These are phyloP conservation scores for Abrostola triplasia DNA, from an alignment of 2,888 invertebrate species.

Conservation along the genomic window DNA sequence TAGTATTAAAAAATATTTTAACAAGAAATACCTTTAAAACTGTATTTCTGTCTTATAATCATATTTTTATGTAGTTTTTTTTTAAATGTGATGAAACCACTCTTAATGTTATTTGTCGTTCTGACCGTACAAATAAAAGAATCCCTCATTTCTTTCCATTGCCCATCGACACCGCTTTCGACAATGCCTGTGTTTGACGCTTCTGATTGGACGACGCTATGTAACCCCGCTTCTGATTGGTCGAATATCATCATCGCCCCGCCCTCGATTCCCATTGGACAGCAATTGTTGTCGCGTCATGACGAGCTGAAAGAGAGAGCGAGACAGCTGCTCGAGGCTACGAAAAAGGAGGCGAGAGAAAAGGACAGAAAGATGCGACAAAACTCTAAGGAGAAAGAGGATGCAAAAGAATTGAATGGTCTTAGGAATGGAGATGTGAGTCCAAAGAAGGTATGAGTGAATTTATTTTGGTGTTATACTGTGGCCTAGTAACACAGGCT, in stretches of 20 bases:
- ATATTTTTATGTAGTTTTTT: neutral
- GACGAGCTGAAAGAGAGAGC: slow-evolving; percentile 95
- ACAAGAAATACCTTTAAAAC: too few species aligned
- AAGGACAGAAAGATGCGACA: slow-evolving; percentile 74
- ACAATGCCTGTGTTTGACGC: slow-evolving; percentile 69
- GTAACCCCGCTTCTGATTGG: slow-evolving; percentile 67
- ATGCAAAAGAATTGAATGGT: slow-evolving; percentile 88
- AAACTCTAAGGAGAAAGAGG: slow-evolving; percentile 82
- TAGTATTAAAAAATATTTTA: too few species aligned
- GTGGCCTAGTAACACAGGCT: too few species aligned
- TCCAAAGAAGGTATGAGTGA: slow-evolving; percentile 77
- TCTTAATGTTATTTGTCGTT: slow-evolving; percentile 14
- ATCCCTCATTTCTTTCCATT: slow-evolving; percentile 72
- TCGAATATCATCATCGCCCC: slow-evolving; percentile 34
- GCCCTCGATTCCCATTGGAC: slow-evolving; percentile 69
- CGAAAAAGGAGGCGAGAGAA: slow-evolving; percentile 90
- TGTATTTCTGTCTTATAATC: too few species aligned
- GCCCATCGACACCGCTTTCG: slow-evolving; percentile 68
- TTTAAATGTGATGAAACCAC: slow-evolving; percentile 1
- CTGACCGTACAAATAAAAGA: slow-evolving; percentile 51
- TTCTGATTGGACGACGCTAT: slow-evolving; percentile 65
- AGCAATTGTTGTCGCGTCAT: slow-evolving; percentile 93
- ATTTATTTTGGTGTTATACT: slow-evolving; percentile 9
- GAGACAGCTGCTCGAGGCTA: slow-evolving; percentile 93
- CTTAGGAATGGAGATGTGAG: slow-evolving; percentile 77